phyloP scores from a whole-genome alignment of 2,888 invertebrate species.

The Volucella bombylans region DNA sequence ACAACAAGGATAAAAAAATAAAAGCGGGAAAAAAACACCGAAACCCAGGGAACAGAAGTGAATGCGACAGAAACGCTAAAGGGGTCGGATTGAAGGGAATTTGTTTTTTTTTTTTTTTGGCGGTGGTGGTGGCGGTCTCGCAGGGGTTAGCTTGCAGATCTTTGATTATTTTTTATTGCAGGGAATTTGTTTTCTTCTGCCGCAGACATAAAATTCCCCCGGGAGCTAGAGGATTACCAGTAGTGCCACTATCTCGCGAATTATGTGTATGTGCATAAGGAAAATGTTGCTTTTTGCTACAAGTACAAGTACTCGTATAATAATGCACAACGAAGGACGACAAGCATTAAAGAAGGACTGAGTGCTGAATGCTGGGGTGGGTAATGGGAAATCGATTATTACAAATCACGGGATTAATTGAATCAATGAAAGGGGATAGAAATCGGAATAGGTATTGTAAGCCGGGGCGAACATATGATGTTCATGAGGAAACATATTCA shows the following conservation, averaged over 20 bases:
- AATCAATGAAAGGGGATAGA: constrained; percentile 63
- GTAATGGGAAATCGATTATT: constrained; percentile 73
- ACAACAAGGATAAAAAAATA: background rate
- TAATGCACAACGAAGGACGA: background rate
- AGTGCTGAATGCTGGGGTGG: constrained; percentile 2
- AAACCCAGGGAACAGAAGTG: constrained; percentile 53
- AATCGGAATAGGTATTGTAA: constrained; percentile 11
- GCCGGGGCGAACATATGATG: constrained; percentile 59
- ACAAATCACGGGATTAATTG: constrained; percentile 72
- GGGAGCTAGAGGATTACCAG: constrained; percentile 47
- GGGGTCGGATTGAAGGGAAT: constrained; percentile 31
- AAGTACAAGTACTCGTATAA: constrained; percentile 11
- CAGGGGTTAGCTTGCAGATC: constrained; percentile 63
- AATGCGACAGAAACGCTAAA: constrained; percentile 54
- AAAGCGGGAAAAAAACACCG: constrained; percentile 10
- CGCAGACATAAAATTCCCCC: constrained; percentile 65
- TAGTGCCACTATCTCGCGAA: constrained; percentile 61
- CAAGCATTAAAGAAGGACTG: background rate
- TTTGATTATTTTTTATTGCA: constrained; percentile 73
- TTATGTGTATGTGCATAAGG: constrained; percentile 41
- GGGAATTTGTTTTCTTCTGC: constrained; percentile 68
- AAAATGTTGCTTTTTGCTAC: constrained; percentile 58
- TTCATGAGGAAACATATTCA: constrained; percentile 63
- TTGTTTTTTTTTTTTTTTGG: constrained; percentile 39
- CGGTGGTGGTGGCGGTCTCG: background rate